A percentile compares a stretch with the other conserved stretches of the same genome.
These are phyloP conservation scores for Poecile atricapillus DNA, from an alignment of 2,113 vertebrate genomes.

Conservation along the genomic window DNA sequence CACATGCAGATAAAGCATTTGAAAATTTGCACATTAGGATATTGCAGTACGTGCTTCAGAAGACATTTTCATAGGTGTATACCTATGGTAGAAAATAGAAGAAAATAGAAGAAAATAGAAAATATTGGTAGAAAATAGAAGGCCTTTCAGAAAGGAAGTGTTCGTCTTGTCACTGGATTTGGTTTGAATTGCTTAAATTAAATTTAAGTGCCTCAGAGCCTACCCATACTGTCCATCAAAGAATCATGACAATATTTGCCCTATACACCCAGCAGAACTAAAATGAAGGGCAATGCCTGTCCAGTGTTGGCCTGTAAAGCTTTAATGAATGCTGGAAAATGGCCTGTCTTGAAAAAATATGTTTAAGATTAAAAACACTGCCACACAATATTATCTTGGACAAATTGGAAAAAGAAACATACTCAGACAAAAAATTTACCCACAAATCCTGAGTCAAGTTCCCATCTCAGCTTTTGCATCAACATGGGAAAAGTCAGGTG, in stretches of 20 bases:
- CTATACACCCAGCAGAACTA: background rate
- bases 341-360: background rate
- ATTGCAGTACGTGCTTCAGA: background rate
- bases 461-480: background rate
- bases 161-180: background rate
- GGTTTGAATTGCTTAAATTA: background rate
- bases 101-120: too few species aligned
- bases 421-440: background rate
- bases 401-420: background rate
- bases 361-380: background rate
- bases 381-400: background rate
- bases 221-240: background rate
- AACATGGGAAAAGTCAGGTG: slow-evolving; percentile 16
- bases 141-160: background rate
- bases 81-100: background rate
- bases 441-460: slow-evolving; percentile 16
- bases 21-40: background rate
- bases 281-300: background rate
- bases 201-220: background rate
- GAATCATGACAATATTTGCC: background rate
- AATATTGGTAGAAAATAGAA: too few species aligned
- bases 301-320: background rate
- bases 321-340: background rate
- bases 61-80: background rate
- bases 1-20: background rate